These are phyloP conservation scores for Drosophila barbarae DNA, from an alignment of 2,888 invertebrate species.

Conservation along the genomic window DNA sequence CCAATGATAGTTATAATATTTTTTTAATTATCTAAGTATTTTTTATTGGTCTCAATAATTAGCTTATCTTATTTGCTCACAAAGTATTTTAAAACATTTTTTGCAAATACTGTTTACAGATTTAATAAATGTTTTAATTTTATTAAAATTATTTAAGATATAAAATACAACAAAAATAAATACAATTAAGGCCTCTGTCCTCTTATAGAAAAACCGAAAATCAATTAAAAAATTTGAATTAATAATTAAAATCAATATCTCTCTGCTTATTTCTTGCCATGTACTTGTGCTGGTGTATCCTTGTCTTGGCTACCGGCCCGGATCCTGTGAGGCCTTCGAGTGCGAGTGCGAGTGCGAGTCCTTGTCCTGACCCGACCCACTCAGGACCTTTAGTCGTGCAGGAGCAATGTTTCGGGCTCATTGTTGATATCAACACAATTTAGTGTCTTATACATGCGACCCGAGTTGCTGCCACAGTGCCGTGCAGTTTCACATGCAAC, in stretches of 20 bases:
- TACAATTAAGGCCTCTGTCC: no score
- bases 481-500: conserved; percentile 45
- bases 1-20: not conserved
- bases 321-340: conserved; percentile 22
- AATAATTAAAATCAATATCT: not conserved
- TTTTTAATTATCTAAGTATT: not conserved
- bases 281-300: conserved; percentile 39
- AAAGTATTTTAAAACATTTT: no score
- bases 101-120: no score
- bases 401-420: conserved; percentile 62
- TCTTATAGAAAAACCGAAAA: no score
- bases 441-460: conserved; percentile 67
- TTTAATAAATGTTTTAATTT: no score
- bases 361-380: conserved; percentile 39
- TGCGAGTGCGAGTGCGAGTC: conserved; percentile 11
- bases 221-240: no score
- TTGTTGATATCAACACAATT: conserved; percentile 76
- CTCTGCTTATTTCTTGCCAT: conserved; percentile 2
- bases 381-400: conserved; percentile 36
- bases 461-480: conserved; percentile 34
- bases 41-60: not conserved
- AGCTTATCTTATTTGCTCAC: no score
- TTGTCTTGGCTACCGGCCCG: conserved; percentile 25
- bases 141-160: no score
- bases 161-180: no score